Percentiles rank a stretch among this genome's conserved stretches.
These are phyloP conservation scores for Microtus ochrogaster DNA, from an alignment of 2,113 vertebrate genomes.

Conservation along the genomic window DNA sequence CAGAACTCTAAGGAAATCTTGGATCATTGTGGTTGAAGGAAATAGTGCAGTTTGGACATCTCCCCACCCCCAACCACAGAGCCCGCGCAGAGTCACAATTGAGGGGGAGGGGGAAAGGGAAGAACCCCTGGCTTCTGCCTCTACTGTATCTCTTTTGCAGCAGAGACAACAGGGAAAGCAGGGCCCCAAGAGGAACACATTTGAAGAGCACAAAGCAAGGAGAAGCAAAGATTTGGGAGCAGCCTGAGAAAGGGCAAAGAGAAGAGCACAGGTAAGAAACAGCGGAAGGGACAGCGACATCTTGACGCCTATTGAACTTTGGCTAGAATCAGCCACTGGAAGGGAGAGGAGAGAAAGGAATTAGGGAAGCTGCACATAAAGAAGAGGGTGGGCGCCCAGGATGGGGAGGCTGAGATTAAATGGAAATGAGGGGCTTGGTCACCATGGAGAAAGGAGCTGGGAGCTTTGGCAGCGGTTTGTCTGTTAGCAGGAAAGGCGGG, in stretches of 20 bases:
- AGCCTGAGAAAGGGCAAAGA: neutral
- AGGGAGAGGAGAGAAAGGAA: neutral
- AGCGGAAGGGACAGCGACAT: neutral
- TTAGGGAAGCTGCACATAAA: neutral
- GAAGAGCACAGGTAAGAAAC: neutral
- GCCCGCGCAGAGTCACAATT: neutral
- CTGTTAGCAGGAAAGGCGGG: slow-evolving; percentile 45
- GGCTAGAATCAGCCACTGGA: neutral
- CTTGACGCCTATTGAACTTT: neutral
- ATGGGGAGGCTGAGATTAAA: slow-evolving; percentile 43
- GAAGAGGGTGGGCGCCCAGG: neutral
- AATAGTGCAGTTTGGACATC: neutral
- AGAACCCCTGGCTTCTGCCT: neutral
- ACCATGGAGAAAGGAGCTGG: slow-evolving; percentile 74
- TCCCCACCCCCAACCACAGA: neutral
- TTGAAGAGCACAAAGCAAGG: neutral
- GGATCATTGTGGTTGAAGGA: neutral
- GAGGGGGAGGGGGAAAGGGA: rapidly evolving
- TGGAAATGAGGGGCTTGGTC: slow-evolving; percentile 76
- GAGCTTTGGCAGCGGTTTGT: slow-evolving; percentile 64
- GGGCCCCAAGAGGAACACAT: neutral
- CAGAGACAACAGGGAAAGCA: neutral
- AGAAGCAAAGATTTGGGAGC: neutral
- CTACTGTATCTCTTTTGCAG: neutral
- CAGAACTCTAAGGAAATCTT: neutral